These are phyloP conservation scores for Phoeniculus purpureus DNA, from an alignment of 2,797 vertebrate genomes.

Conservation along the genomic window DNA sequence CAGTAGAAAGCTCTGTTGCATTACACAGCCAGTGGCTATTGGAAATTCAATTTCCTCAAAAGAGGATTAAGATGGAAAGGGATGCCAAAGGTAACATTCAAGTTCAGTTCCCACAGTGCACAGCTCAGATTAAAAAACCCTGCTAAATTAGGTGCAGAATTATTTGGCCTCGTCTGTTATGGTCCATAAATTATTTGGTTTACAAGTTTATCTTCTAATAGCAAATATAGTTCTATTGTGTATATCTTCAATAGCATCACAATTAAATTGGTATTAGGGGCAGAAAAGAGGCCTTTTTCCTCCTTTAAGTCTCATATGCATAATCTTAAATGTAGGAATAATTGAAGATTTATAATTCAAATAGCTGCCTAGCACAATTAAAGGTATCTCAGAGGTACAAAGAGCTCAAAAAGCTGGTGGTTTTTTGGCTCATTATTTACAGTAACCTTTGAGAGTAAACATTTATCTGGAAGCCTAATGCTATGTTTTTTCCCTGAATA, in stretches of 20 bases:
- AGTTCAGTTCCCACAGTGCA: neutral
- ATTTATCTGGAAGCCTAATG: conserved; percentile 4
- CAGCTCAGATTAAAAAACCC: neutral
- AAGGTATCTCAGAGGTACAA: neutral
- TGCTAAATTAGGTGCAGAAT: neutral
- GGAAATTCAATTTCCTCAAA: neutral
- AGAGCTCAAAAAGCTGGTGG: neutral
- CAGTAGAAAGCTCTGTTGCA: neutral
- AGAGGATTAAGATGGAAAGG: neutral
- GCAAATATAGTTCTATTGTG: neutral
- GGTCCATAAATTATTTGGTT: neutral
- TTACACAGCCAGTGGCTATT: neutral
- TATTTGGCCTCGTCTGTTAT: neutral
- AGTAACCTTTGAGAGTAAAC: neutral
- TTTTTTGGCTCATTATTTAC: neutral
- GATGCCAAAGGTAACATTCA: neutral
- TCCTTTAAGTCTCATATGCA: neutral
- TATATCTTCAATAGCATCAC: neutral
- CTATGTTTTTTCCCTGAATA: neutral
- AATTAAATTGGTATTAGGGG: neutral
- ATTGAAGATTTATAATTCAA: neutral
- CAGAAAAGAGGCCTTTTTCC: neutral
- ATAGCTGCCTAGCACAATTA: neutral
- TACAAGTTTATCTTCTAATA: neutral
- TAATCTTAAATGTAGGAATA: neutral